A percentile compares a stretch with the other conserved stretches of the same genome.
phyloP scores from a whole-genome alignment of 2,113 vertebrate genomes.

The Seriola quinqueradiata region DNA sequence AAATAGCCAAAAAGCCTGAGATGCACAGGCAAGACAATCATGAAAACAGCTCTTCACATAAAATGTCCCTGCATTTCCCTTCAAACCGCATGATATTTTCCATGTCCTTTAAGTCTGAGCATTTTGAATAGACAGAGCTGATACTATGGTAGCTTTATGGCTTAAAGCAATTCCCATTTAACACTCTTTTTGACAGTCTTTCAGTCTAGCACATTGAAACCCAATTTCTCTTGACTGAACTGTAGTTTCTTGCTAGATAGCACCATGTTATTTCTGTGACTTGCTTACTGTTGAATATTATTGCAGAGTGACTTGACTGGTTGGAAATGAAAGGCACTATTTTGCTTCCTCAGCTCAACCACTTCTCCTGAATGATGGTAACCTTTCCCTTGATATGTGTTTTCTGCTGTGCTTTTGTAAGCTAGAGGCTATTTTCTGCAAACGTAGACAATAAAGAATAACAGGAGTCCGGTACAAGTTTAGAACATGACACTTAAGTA shows the following conservation, averaged over 20 bases:
- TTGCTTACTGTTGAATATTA: conserved; percentile 28
- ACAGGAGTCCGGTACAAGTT: neutral
- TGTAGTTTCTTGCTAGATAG: conserved; percentile 17
- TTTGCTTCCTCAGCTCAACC: conserved; percentile 28
- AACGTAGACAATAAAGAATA: conserved; percentile 5
- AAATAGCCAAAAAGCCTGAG: conserved; percentile 30
- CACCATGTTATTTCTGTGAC: conserved; percentile 10
- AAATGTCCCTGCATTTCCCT: neutral
- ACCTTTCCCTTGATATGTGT: conserved; percentile 11
- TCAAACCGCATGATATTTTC: neutral
- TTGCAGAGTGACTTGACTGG: conserved; percentile 18
- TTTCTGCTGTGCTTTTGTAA: conserved; percentile 25
- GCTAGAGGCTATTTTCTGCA: conserved; percentile 29
- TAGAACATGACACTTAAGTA: conserved; percentile 2
- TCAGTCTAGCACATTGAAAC: conserved; percentile 27
- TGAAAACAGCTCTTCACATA: conserved; percentile 9
- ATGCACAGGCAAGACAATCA: conserved; percentile 36
- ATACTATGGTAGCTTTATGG: neutral
- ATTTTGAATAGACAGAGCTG: conserved; percentile 1
- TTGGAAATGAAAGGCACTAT: conserved; percentile 28
- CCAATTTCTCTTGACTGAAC: conserved; percentile 23
- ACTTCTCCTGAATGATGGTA: conserved; percentile 26
- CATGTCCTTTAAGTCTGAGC: neutral
- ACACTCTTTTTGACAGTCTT: conserved; percentile 7
- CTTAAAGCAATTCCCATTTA: conserved; percentile 12